A percentile compares a stretch with the other conserved stretches of the same genome.
Conservation (phyloP, 1,140 invertebrate genomes). For the Drosophila insularis region DNA sequence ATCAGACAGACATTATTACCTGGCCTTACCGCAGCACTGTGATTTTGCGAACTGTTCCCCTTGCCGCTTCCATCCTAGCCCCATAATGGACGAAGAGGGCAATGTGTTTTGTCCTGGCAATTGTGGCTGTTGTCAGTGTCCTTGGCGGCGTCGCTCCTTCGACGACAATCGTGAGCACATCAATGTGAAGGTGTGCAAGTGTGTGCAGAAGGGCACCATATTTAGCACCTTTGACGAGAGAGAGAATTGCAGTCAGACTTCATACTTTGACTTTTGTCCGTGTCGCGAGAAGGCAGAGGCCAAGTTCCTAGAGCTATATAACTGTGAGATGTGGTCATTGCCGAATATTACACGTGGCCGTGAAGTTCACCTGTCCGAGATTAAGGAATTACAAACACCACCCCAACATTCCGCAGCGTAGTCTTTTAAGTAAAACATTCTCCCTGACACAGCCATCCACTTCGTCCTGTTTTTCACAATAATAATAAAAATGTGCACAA, state of each 20-base stretch:
- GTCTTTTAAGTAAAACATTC: constrained; percentile 27
- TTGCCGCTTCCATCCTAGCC: constrained; percentile 71
- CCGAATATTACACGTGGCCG: constrained; percentile 38
- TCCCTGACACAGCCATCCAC: background rate
- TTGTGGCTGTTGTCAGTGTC: constrained; percentile 75
- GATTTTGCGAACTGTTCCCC: constrained; percentile 68
- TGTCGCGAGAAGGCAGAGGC: constrained; percentile 76
- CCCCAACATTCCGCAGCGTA: background rate
- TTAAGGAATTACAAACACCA: constrained; percentile 40
- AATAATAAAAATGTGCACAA: constrained; percentile 42
- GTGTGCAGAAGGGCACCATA: constrained; percentile 61
- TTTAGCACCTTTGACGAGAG: constrained; percentile 54
- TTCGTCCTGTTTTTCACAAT: background rate
- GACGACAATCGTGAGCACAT: constrained; percentile 37
- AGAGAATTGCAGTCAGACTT: constrained; percentile 58
- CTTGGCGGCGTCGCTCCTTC: constrained; percentile 55
- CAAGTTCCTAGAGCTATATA: constrained; percentile 65
- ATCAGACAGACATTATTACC: constrained; percentile 33
- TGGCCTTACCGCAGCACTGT: constrained; percentile 67
- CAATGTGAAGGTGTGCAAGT: constrained; percentile 73
- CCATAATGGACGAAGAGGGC: constrained; percentile 70
- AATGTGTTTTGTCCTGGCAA: constrained; percentile 73
- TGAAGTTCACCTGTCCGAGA: constrained; percentile 48
- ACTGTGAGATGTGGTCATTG: constrained; percentile 60
- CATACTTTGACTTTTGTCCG: constrained; percentile 76